Base-by-base conservation (phyloP, 2,113 vertebrate species). In the Dicrurus megarhynchus region DNA sequence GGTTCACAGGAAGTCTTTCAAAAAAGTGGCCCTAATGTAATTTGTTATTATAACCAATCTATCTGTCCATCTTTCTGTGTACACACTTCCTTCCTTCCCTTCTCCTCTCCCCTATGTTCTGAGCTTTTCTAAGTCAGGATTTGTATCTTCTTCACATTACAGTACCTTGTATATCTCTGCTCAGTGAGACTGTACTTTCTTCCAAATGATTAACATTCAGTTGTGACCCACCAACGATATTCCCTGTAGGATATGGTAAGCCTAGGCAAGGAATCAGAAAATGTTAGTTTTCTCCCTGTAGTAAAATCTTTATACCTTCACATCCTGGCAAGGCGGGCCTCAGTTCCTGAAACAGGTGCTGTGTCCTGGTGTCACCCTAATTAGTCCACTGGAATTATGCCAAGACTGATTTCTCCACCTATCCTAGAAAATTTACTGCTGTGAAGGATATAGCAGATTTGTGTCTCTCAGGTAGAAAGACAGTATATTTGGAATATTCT, bases 201-300 rank as follows among this genome's bases (percentile, higher is more conserved):
- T 71, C 37, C 10, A 69, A 42, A 64, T 11, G 3, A 39, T 8
- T 32, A 49, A 44, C 5, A 28, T 64, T 78, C 27, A 32, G 3
- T 10, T 71, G 37, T 60, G 15, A 80, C 9, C 5, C 32, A 69
- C 6, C 0, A 3, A n/a, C 0, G 0, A 11, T 37, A 68, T 24
- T 87, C 23, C 52, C 67, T 76, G 69, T 49, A 69, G 49, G 28
- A 49, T 49, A 71, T 13, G 6, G 32, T 12, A 90, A 57, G 16
- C 12, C 12, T 55, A 61, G 46, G 30, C 41, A 94, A 91, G 28
- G 39, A 76, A 46, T 69, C 3, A 82, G 57, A 80, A 75, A 64
- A 21, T 37, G 7, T 37, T 70, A 6, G 1, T 47, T 68, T 79
- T 52, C 27, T 69, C 76, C 24, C 22, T 46, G 6, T 46, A 13